Evolutionary conservation across 2,797 vertebrate genomes (phyloP).

Genomic region (Ctenopoma multispine): DNA sequence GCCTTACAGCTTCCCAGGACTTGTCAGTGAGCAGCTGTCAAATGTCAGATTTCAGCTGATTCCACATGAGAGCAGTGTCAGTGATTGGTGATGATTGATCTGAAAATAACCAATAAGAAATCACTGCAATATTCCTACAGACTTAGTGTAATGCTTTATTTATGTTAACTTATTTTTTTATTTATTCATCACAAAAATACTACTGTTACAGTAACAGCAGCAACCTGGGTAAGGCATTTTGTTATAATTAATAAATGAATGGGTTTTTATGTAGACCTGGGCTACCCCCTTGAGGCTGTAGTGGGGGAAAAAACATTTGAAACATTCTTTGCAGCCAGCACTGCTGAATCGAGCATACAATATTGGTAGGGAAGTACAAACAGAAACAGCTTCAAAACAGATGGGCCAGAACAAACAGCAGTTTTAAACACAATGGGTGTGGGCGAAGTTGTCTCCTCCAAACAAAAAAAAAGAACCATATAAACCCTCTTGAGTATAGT

Average conservation of each 20-base stretch:
- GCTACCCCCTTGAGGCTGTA: constrained; percentile 34
- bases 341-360: background rate
- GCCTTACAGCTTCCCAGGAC: constrained; percentile 37
- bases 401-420: background rate
- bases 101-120: background rate
- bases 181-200: background rate
- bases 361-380: background rate
- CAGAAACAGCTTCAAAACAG: background rate
- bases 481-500: too few relatives aligned
- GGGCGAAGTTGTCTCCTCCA: too few relatives aligned
- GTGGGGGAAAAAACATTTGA: constrained; percentile 28
- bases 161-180: background rate
- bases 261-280: constrained; percentile 6
- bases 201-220: background rate
- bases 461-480: accelerated
- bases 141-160: background rate
- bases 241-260: background rate
- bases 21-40: constrained; percentile 65
- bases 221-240: background rate
- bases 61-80: constrained; percentile 42
- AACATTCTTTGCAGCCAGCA: constrained; percentile 24
- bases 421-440: background rate
- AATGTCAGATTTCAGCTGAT: constrained; percentile 54
- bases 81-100: constrained; percentile 21
- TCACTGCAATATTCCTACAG: background rate